Conservation (phyloP, 2,797 vertebrate genomes). For the Craterocephalus amniculus region DNA sequence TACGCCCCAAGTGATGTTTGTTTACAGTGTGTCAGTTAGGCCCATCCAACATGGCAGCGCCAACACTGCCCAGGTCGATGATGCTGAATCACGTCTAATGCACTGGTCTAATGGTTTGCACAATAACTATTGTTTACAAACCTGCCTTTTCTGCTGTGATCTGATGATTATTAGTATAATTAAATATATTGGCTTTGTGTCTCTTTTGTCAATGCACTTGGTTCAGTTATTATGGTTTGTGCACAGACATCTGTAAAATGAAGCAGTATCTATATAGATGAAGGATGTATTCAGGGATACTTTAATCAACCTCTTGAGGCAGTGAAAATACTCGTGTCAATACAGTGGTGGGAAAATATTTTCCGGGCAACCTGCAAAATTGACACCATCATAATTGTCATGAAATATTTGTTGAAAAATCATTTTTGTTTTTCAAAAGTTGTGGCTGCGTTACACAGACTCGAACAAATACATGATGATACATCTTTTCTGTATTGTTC, state of each 20-base stretch:
- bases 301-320: neutral
- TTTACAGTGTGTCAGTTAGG: neutral
- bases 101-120: too few species aligned
- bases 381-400: neutral
- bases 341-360: too few species aligned
- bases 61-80: neutral
- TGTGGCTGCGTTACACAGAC: neutral
- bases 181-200: neutral
- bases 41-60: neutral
- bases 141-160: neutral
- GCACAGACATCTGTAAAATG: neutral
- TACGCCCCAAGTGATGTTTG: neutral
- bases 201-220: neutral
- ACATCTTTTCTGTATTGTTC: too few species aligned
- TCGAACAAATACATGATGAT: too few species aligned
- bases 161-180: neutral
- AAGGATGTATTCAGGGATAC: neutral
- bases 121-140: neutral
- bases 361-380: too few species aligned
- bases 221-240: neutral
- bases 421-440: neutral
- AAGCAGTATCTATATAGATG: neutral
- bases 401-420: neutral
- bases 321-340: too few species aligned
- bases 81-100: neutral